Percentiles rank a stretch among this genome's conserved stretches.
Evolutionary conservation across 2,113 vertebrate species (phyloP).

Genomic region (Alethe castanea): DNA sequence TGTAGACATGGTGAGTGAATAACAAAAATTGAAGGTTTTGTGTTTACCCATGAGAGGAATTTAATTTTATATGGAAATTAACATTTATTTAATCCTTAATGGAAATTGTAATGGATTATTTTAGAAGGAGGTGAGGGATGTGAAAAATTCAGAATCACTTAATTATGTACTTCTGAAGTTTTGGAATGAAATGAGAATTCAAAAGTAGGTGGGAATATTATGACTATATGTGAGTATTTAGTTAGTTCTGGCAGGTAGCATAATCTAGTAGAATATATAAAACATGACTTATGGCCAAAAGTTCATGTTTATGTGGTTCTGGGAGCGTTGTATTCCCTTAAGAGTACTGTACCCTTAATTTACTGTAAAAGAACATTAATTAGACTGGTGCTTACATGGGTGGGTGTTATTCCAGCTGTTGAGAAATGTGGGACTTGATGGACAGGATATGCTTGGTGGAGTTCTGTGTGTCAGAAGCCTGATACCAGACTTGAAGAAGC

Average conservation of each 20-base stretch:
- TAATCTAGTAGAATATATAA: not conserved
- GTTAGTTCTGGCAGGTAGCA: not conserved
- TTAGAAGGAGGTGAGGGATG: not conserved
- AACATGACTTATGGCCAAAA: not conserved
- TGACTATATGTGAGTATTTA: not conserved
- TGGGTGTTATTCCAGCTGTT: not conserved
- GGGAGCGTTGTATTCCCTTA: not conserved
- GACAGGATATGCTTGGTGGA: rapidly evolving
- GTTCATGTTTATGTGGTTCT: not conserved
- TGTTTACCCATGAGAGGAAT: not conserved
- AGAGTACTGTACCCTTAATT: not conserved
- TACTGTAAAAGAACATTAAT: not conserved
- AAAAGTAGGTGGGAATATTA: not conserved
- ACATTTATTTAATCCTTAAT: not conserved
- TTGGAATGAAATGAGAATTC: not conserved
- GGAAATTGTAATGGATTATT: not conserved
- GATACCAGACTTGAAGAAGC: not conserved
- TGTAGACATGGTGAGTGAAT: not conserved
- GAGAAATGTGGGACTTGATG: not conserved
- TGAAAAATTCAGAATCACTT: not conserved
- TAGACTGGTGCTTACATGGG: not conserved
- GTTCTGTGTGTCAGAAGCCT: not conserved
- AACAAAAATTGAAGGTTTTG: not conserved
- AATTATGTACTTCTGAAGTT: not conserved
- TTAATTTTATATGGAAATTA: not conserved